Evolutionary conservation across 2,888 invertebrate genomes (phyloP).

Genomic region (Sarcophaga variegata): DNA sequence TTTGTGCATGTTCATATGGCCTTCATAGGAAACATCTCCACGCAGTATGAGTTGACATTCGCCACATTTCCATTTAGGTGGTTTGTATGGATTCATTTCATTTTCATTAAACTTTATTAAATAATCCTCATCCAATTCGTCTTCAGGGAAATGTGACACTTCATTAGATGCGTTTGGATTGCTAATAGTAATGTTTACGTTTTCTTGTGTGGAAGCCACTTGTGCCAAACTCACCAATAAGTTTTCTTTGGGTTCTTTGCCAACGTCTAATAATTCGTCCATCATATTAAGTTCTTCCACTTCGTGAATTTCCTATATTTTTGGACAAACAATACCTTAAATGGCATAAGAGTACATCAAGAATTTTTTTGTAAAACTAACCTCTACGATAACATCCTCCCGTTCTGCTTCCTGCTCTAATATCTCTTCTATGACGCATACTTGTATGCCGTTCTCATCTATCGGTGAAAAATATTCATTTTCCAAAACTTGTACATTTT

Average conservation of each 20-base stretch:
- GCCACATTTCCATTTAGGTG: conserved; percentile 71
- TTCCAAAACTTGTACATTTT: conserved; percentile 45
- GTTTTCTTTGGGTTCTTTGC: conserved; percentile 30
- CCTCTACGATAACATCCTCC: conserved; percentile 47
- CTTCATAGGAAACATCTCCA: conserved; percentile 72
- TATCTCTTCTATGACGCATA: conserved; percentile 56
- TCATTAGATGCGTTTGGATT: background rate
- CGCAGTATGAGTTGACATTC: conserved; percentile 70
- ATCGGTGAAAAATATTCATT: conserved; percentile 42
- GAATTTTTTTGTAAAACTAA: background rate
- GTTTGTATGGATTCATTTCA: conserved; percentile 32
- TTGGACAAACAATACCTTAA: background rate
- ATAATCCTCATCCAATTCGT: conserved; percentile 71
- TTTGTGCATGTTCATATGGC: conserved; percentile 72
- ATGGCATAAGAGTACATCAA: background rate
- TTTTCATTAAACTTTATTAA: conserved; percentile 57
- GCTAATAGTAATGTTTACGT: conserved; percentile 27
- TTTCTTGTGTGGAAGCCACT: conserved; percentile 57
- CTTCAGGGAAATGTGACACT: conserved; percentile 56
- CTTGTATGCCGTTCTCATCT: conserved; percentile 43
- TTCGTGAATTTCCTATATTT: conserved; percentile 53
- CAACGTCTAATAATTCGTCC: conserved; percentile 43
- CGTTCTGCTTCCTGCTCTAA: conserved; percentile 36
- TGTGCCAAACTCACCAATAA: conserved; percentile 44
- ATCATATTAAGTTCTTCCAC: conserved; percentile 53